Evolutionary conservation across 1,140 invertebrate species (phyloP), one percentile per base, ranked within the genome.

Genomic region (Thaumetopoea pityocampa): DNA sequence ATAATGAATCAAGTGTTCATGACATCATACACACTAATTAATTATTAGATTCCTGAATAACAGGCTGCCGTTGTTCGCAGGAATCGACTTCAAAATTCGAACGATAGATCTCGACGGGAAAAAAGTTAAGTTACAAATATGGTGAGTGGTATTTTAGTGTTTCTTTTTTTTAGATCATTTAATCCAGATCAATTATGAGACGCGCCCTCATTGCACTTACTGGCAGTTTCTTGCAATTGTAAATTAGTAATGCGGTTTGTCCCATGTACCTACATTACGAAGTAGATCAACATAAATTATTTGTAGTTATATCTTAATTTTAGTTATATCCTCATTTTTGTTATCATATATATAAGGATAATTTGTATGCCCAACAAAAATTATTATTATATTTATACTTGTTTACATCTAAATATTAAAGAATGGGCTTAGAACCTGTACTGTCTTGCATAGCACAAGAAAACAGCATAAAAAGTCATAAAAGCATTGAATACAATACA

Each of bases 51-150:
- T 60, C 37, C 48, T 56, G 43, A 52, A 48, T 65, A 71, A 50
- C 36, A 44, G 63, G 29, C 51, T 34, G 40, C 37, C 40, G 73
- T 73, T 74, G 73, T 78, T 90, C 90, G 24, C 86, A 98, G 96
- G 96, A 73, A 98, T 98, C 85, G 97, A 99, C 89, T 99, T 98
- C 85, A 99, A 98, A 91, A 98, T 99, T 70, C 96, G 98, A 89
- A 98, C 97, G 66, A 96, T 99, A 70, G 97, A 98, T 86, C 87
- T 98, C 62, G 92, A 95, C 85, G 97, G 97, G 37, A 98, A 98
- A 87, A 98, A 98, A 90, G 98, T 99, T 47, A 98, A 98, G 89
- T 88, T 99, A 74, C 97, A 98, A 88, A 98, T 98, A 93, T 98
- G 97, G 96, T 94, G 85, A 89, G 89, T 83, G 36, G 38, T 47